These are phyloP conservation scores for Rhynchotus rufescens DNA, from an alignment of 2,797 vertebrate genomes.

Conservation along the genomic window DNA sequence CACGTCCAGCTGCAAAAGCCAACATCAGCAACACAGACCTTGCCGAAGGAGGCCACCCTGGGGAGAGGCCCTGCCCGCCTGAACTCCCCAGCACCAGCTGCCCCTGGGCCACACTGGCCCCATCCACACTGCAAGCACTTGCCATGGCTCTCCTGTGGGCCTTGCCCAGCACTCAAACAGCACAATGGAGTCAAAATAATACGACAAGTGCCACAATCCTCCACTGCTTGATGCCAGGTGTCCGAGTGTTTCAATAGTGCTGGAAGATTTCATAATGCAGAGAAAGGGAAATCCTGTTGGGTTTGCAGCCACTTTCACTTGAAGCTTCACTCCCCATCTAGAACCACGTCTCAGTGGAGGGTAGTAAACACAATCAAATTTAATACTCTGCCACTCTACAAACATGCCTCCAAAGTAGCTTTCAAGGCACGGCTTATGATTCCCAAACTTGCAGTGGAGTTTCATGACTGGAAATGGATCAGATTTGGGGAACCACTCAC, in stretches of 20 bases:
- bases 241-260: not conserved
- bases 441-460: not conserved
- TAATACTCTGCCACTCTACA: not conserved
- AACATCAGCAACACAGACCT: not conserved
- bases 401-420: not conserved
- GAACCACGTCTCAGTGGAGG: accelerated
- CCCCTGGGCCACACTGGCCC: accelerated
- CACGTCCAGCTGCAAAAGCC: not conserved
- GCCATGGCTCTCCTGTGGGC: not conserved
- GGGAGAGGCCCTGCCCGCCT: not conserved
- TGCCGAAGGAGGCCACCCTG: not conserved
- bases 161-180: not conserved
- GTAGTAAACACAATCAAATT: not conserved
- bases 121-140: not conserved
- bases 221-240: not conserved
- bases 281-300: not conserved
- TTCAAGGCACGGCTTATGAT: not conserved
- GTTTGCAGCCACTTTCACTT: not conserved
- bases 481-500: not conserved
- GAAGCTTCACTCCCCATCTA: not conserved
- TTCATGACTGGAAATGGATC: not conserved
- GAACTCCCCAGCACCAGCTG: not conserved
- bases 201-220: not conserved
- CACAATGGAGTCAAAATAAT: not conserved
- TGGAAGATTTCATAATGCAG: not conserved